Evolutionary conservation across 2,797 vertebrate species (phyloP).

Genomic region (Ficedula albicollis): DNA sequence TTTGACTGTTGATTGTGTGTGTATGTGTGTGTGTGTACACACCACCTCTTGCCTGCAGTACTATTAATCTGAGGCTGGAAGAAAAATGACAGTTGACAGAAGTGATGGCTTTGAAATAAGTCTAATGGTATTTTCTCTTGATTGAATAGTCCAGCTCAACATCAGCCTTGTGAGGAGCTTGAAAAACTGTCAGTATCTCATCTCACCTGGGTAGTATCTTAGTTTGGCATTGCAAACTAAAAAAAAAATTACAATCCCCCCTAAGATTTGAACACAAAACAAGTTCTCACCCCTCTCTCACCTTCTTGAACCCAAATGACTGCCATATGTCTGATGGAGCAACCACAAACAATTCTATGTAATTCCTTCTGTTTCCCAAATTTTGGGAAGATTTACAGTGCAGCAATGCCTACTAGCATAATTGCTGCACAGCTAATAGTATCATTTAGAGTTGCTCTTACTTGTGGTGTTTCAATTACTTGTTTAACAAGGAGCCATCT

Average conservation of each 20-base stretch:
- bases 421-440: neutral
- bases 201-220: neutral
- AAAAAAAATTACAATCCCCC: accelerated
- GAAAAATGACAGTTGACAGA: neutral
- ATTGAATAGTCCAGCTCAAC: neutral
- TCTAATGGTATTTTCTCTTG: neutral
- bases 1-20: neutral
- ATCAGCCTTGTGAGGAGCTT: neutral
- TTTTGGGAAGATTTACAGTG: neutral
- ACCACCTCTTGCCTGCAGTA: neutral
- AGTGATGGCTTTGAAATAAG: neutral
- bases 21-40: neutral
- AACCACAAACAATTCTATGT: neutral
- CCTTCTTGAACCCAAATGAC: neutral
- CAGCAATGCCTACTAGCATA: neutral
- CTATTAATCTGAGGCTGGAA: neutral
- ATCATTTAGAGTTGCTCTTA: neutral
- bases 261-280: neutral
- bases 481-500: neutral
- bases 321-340: neutral
- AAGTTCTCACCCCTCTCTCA: neutral
- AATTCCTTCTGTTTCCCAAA: neutral
- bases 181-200: neutral
- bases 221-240: neutral
- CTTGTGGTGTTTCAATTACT: neutral